These are phyloP conservation scores for Caerostris darwini DNA, from an alignment of 1,140 invertebrate species.

Conservation along the genomic window DNA sequence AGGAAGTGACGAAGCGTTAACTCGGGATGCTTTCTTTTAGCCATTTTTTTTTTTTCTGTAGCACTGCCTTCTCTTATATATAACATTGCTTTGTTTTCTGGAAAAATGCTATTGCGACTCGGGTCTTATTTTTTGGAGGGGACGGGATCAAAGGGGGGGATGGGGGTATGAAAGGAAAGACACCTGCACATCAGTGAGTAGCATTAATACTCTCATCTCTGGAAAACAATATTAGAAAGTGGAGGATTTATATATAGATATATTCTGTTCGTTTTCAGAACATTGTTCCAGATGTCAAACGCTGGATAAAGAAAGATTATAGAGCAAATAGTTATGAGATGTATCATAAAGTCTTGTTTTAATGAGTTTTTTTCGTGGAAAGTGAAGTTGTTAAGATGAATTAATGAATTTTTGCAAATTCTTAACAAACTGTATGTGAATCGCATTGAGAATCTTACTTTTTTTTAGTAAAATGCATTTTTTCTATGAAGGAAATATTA, in stretches of 20 bases:
- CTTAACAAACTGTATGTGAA: too few relatives aligned
- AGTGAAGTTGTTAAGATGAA: too few relatives aligned
- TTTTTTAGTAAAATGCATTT: too few relatives aligned
- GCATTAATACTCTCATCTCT: conserved; percentile 24
- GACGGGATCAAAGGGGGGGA: conserved; percentile 13
- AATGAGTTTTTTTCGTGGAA: too few relatives aligned
- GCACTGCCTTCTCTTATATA: conserved; percentile 2
- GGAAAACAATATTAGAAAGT: conserved; percentile 45
- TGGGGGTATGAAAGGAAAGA: conserved; percentile 2
- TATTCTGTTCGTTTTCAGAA: background rate
- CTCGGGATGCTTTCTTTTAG: background rate
- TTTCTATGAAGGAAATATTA: too few relatives aligned
- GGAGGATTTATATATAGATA: background rate
- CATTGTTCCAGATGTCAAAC: conserved; percentile 40
- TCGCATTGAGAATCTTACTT: too few relatives aligned
- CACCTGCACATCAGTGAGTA: conserved; percentile 7
- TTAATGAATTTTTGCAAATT: too few relatives aligned
- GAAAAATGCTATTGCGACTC: background rate
- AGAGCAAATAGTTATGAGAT: background rate
- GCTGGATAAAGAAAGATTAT: background rate
- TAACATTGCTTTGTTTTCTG: conserved; percentile 61
- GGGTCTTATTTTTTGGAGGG: background rate
- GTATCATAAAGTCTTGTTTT: conserved; percentile 5
- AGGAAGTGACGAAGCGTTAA: conserved; percentile 48
- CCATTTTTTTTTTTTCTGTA: background rate